Evolutionary conservation across 2,113 vertebrate genomes (phyloP), one percentile per base, ranked within the genome.

Genomic region (Vanacampus margaritifer): DNA sequence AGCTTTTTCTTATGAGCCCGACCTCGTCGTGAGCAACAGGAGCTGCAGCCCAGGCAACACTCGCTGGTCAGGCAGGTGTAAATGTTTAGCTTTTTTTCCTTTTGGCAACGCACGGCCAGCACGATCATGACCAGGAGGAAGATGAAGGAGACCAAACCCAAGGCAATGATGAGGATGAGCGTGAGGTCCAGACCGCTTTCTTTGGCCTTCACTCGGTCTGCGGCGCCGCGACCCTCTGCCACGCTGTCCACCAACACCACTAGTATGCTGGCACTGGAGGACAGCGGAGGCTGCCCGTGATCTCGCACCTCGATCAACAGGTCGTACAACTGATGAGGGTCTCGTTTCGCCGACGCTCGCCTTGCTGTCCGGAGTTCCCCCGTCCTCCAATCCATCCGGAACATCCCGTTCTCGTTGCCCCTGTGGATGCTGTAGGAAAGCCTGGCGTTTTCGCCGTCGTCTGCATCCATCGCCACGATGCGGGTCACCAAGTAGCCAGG

Each of bases 71-170:
- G 84, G 74, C 96, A 98, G 32, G 94, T 94, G 88, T 96, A 96
- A 64, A 98, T 90, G 87, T 92, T 98, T 48, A 99, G 92, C 88
- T 99, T 98, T 78, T 98, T 98, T 88, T 98, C 95, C 81, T 98
- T 98, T 75, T 95, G 96, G 89, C 96, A 99, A 62, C 96, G 93
- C 79, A 99, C 94, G 0, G 97, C 97, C 78, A 98, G 88, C 64
- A 96, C 94, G 19, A 98, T 98, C 97, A 98, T 98, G 61, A 96
- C 96, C 76, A 98, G 87, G 37, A 98, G 92, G 81, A 98, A 98
- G 81, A 98, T 89, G 85, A 98, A 98, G 65, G 96, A 98, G 60
- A 98, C 94, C 0, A 95, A 97, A 71, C 95, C 96, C 78, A 98
- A 89, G 1, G 97, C 95, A 39, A 98, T 95, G 84, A 98, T 98